Percentiles rank a stretch among this genome's conserved stretches.
phyloP scores from a whole-genome alignment of 2,797 vertebrate species.

The Falco cherrug region DNA sequence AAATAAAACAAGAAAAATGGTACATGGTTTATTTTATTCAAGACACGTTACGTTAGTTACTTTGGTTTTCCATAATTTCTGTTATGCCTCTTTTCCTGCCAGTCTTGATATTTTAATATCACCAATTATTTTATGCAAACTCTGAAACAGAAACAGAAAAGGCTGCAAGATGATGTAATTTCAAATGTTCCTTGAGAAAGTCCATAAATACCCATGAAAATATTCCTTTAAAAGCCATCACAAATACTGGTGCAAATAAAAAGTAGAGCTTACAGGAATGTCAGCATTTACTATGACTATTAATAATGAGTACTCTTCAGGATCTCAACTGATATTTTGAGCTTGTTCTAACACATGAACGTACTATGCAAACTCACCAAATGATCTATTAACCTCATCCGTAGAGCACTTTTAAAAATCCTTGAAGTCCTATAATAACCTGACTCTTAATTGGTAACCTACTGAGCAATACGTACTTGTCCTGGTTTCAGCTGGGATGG shows the following conservation, averaged over 20 bases:
- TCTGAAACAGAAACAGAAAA: background rate
- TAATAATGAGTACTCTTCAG: background rate
- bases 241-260: background rate
- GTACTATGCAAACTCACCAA: background rate
- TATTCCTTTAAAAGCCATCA: background rate
- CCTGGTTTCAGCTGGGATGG: too few species aligned
- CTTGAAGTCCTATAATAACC: background rate
- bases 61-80: background rate
- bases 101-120: background rate
- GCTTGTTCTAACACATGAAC: background rate
- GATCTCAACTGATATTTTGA: background rate
- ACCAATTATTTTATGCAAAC: background rate
- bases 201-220: background rate
- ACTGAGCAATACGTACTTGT: background rate
- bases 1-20: background rate
- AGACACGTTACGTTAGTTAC: background rate
- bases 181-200: background rate
- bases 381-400: background rate
- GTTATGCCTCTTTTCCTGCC: background rate
- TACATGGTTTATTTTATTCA: background rate
- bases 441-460: background rate
- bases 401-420: background rate
- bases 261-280: background rate
- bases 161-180: background rate
- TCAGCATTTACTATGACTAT: background rate